phyloP scores from a whole-genome alignment of 2,797 vertebrate species.

The Anolis apletophallus region DNA sequence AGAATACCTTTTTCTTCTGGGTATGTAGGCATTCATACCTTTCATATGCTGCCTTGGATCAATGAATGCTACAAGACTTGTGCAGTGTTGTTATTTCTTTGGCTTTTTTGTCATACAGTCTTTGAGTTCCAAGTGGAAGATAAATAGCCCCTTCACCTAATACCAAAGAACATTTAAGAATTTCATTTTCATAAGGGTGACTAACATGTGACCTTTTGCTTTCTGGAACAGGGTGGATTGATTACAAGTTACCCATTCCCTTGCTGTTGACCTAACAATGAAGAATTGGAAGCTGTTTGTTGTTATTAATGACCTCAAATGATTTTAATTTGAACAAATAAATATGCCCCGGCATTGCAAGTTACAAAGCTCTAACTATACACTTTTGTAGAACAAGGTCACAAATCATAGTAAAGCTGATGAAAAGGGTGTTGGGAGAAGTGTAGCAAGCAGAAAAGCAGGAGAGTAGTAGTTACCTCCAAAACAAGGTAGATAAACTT shows the following conservation, averaged over 20 bases:
- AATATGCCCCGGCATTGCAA: neutral
- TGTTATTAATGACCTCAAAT: neutral
- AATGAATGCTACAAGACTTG: neutral
- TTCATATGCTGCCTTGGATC: neutral
- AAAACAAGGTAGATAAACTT: neutral
- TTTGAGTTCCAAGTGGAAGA: neutral
- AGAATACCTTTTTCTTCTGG: neutral
- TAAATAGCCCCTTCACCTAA: neutral
- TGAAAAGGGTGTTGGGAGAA: neutral
- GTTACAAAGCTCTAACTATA: neutral
- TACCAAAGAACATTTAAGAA: constrained; percentile 27
- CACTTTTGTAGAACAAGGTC: neutral
- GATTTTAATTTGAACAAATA: constrained; percentile 21
- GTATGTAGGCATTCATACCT: neutral
- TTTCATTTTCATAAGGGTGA: constrained; percentile 19
- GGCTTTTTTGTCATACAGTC: neutral
- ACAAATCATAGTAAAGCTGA: neutral
- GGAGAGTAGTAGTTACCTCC: neutral
- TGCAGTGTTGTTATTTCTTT: neutral
- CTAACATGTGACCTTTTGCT: constrained; percentile 29
- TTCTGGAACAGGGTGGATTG: neutral
- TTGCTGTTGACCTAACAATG: neutral
- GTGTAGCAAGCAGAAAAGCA: neutral
- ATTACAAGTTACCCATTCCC: constrained; percentile 10
- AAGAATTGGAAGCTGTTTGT: neutral